A percentile compares a stretch with the other conserved stretches of the same genome.
These are phyloP conservation scores for Eupristina koningsbergeri DNA, from an alignment of 1,140 invertebrate species.

Conservation along the genomic window DNA sequence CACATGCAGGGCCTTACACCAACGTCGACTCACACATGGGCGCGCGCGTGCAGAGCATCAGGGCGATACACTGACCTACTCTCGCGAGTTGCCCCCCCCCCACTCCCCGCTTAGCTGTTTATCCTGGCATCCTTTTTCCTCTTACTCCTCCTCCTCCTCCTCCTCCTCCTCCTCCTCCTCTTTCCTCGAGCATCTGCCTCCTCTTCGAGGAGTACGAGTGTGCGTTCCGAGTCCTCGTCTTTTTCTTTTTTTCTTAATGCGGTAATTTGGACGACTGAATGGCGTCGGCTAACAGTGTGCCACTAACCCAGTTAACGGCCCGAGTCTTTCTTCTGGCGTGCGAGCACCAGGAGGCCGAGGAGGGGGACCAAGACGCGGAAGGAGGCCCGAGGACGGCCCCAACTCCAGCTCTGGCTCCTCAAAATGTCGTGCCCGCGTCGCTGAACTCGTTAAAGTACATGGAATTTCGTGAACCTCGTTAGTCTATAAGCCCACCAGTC, in stretches of 20 bases:
- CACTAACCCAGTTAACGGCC: conserved; percentile 70
- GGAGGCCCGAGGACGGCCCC: conserved; percentile 44
- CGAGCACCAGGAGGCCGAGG: conserved; percentile 10
- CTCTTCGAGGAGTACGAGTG: conserved; percentile 12
- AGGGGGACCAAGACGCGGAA: conserved; percentile 29
- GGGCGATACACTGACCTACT: too few species aligned
- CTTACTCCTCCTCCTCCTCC: conserved; percentile 15
- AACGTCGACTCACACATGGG: not conserved
- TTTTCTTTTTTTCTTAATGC: conserved; percentile 61
- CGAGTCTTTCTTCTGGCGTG: conserved; percentile 68
- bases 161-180: conserved; percentile 57
- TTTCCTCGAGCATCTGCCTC: conserved; percentile 49
- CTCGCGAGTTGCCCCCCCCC: too few species aligned
- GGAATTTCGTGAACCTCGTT: conserved; percentile 9
- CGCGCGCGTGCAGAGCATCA: not conserved
- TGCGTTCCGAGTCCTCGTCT: not conserved
- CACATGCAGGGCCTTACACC: not conserved
- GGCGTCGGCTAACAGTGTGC: conserved; percentile 60
- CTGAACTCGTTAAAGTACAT: not conserved
- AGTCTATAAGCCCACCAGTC: too few species aligned
- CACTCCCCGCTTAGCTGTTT: conserved; percentile 49
- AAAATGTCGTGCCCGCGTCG: not conserved
- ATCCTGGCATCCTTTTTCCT: conserved; percentile 41
- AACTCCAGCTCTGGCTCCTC: not conserved
- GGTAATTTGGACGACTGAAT: conserved; percentile 66